Conservation (phyloP, 2,797 vertebrate species). For the Labroides dimidiatus region DNA sequence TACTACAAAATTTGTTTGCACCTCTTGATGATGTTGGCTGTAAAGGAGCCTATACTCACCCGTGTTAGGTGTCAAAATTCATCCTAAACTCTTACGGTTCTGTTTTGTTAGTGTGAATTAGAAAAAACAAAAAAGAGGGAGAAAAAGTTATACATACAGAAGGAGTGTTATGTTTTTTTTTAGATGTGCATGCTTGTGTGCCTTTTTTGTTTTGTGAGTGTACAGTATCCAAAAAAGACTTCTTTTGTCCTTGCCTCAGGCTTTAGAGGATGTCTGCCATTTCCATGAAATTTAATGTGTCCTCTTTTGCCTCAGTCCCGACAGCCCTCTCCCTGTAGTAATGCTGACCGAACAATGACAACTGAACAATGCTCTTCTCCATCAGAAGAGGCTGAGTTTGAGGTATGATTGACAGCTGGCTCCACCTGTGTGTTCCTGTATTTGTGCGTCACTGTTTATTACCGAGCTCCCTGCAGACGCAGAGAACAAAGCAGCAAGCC, state of each 20-base stretch:
- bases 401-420: conserved; percentile 23
- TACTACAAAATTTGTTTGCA: too few species aligned
- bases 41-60: too few species aligned
- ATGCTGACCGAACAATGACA: conserved; percentile 29
- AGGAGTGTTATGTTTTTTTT: too few species aligned
- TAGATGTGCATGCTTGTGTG: too few species aligned
- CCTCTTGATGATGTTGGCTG: too few species aligned
- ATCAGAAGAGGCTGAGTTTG: background rate
- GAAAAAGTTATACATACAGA: too few species aligned
- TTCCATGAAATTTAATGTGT: conserved; percentile 4
- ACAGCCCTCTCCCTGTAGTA: conserved; percentile 9
- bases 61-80: too few species aligned
- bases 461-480: conserved; percentile 24
- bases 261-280: conserved; percentile 6
- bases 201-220: too few species aligned
- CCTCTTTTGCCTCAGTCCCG: conserved; percentile 4
- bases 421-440: conserved; percentile 7
- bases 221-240: too few species aligned
- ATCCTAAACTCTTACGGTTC: too few species aligned
- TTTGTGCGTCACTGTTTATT: conserved; percentile 35
- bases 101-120: too few species aligned
- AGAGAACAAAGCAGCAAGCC: conserved; percentile 36
- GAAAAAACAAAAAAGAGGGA: too few species aligned
- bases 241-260: conserved; percentile 13
- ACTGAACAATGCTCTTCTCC: conserved; percentile 11